Conservation (phyloP, 92 coral and sea anemone species). For the Metridium senile region DNA sequence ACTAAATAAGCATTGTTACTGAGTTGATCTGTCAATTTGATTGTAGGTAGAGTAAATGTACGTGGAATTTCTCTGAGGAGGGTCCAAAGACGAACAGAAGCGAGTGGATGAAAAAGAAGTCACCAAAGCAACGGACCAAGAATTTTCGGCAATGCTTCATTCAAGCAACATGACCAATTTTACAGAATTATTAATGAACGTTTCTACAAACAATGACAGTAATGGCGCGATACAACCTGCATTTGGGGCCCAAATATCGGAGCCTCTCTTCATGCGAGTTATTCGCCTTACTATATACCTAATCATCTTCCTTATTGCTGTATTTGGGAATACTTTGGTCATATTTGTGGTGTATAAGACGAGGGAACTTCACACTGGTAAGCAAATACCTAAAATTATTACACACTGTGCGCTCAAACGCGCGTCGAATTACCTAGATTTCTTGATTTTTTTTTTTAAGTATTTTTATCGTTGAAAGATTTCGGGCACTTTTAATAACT, state of each 20-base stretch:
- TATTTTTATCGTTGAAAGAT: too few relatives aligned
- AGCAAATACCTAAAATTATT: conserved; percentile 28
- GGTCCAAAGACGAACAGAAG: conserved; percentile 11
- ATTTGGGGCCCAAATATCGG: conserved; percentile 18
- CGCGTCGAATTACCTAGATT: too few relatives aligned
- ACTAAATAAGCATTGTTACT: conserved; percentile 27
- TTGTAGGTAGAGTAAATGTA: conserved; percentile 32
- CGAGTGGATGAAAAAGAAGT: background rate
- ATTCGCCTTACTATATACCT: conserved; percentile 75
- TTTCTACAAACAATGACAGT: background rate
- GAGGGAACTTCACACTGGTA: conserved; percentile 88
- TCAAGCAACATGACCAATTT: background rate
- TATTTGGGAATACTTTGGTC: conserved; percentile 89
- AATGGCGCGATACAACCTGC: background rate
- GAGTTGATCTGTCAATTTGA: conserved; percentile 46
- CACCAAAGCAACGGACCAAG: background rate
- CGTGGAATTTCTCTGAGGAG: conserved; percentile 24
- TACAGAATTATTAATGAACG: background rate
- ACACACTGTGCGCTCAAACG: background rate
- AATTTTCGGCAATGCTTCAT: background rate
- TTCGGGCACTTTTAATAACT: conserved; percentile 1
- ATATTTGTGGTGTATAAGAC: conserved; percentile 96
- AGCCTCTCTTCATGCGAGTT: conserved; percentile 85
- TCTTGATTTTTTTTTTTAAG: too few relatives aligned
- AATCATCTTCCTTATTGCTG: conserved; percentile 86